A percentile compares a stretch with the other conserved stretches of the same genome.
These are phyloP conservation scores for Cyclophora albipunctata DNA, from an alignment of 2,888 invertebrate genomes.

Conservation along the genomic window DNA sequence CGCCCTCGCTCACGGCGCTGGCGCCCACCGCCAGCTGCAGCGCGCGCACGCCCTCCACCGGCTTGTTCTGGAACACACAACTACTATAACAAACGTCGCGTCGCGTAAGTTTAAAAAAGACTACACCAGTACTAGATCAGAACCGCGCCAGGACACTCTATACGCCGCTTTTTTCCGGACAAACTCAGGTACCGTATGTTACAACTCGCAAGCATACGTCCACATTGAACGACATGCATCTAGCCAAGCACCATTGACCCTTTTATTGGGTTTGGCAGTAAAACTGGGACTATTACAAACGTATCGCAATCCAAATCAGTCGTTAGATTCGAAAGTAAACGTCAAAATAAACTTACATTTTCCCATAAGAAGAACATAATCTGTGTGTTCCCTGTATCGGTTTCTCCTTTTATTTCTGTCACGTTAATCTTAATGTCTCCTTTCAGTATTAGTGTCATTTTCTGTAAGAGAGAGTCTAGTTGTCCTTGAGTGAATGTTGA, in stretches of 20 bases:
- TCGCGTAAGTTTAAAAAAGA: not conserved
- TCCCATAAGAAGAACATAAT: conserved; percentile 81
- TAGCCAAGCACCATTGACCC: too few relatives aligned
- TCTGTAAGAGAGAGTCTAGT: conserved; percentile 84
- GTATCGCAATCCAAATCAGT: too few relatives aligned
- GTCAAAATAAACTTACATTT: conserved; percentile 46
- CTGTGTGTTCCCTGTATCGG: conserved; percentile 77
- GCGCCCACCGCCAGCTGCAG: conserved; percentile 53
- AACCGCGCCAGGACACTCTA: too few relatives aligned
- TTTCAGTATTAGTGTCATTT: conserved; percentile 85
- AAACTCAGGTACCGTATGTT: too few relatives aligned
- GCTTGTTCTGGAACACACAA: conserved; percentile 30
- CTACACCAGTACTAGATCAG: not conserved
- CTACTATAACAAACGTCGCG: too few relatives aligned
- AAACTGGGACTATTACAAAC: too few relatives aligned
- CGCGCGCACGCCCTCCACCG: conserved; percentile 39
- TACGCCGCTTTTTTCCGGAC: too few relatives aligned
- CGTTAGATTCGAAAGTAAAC: too few relatives aligned
- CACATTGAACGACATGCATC: too few relatives aligned
- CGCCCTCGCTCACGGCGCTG: conserved; percentile 76
- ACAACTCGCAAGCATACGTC: too few relatives aligned
- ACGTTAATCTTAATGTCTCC: conserved; percentile 81
- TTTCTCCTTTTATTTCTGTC: conserved; percentile 74
- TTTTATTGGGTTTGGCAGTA: too few relatives aligned
- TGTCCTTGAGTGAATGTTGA: conserved; percentile 72